Percentiles rank a stretch among this genome's conserved stretches.
These are phyloP conservation scores for Cantharis flavilabris DNA, from an alignment of 2,888 invertebrate species.

Conservation along the genomic window DNA sequence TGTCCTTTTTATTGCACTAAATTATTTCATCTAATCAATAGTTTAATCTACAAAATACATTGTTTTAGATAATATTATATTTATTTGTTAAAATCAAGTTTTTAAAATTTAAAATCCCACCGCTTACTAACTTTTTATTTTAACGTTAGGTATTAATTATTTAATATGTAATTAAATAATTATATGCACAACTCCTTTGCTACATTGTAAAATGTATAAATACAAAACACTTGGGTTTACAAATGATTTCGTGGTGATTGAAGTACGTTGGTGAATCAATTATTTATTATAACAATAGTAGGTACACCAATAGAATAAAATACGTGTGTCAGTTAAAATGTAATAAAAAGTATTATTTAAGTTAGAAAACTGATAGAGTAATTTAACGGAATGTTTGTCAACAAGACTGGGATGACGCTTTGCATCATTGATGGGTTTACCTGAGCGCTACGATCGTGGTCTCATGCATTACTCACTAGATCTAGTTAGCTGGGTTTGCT, in stretches of 20 bases:
- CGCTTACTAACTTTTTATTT: not conserved
- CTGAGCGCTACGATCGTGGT: constrained; percentile 48
- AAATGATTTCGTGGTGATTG: not conserved
- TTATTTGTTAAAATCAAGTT: too few species aligned
- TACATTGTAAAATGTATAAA: not conserved
- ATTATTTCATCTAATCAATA: not conserved
- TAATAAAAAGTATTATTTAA: constrained; percentile 6
- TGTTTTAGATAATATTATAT: too few species aligned
- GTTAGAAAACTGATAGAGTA: constrained; percentile 26
- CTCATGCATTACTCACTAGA: constrained; percentile 55
- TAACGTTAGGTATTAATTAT: not conserved
- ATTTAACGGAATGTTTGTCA: constrained; percentile 39
- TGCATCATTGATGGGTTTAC: constrained; percentile 54
- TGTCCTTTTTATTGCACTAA: not conserved
- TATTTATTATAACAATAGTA: not conserved
- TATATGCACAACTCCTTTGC: not conserved
- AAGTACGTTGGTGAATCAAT: not conserved
- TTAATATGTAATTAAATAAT: not conserved
- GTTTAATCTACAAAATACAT: not conserved
- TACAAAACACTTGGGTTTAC: not conserved
- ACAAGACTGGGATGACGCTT: constrained; percentile 42
- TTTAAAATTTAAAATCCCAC: too few species aligned
- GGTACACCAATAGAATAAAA: not conserved
- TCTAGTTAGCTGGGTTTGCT: constrained; percentile 49
- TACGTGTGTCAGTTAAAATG: not conserved